Base-by-base conservation (phyloP, 2,113 vertebrate species). In the Sinocyclocheilus anshuiensis region DNA sequence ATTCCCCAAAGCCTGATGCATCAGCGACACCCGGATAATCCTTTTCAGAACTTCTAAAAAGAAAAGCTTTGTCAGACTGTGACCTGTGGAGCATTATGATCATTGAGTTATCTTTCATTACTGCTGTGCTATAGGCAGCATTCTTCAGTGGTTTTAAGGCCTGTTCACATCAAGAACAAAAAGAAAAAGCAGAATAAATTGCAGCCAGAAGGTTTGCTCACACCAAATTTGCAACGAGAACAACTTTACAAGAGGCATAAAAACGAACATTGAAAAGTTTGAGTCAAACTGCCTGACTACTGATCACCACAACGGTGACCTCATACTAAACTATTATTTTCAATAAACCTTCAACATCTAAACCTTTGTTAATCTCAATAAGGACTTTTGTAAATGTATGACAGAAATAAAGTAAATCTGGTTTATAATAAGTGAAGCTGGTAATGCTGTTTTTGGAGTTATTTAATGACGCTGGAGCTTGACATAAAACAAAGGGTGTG, bases 1-100 rank as follows among this genome's bases (percentile, higher is more conserved):
- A 20, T 53, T n/a, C 4, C 12, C 9, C 39, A 59, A 83, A 4
- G 48, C 18, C 61, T 20, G 55, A 85, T 59, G 65, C 83, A 75
- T 77, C 76, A 71, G 59, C 29, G n/a, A 65, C 81, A 84, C 12
- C 26, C 53, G 53, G 83, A 57, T n/a, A 77, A 67, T 77, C 42
- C 42, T 67, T 77, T 84, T 81, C 55, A 53, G n/a, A 81, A 33
- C 22, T 24, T 72, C 36, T 45, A 42, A 84, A 84, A 86, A 79
- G 42, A 76, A 69, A 59, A 39, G 82, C 36, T 86, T 77, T 87
- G 42, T 39, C 61, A 84, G 50, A 50, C 59, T 18, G 1, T 57
- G 81, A 22, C 48, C 48, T 71, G 11, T 5, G 57, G 26, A 77
- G 55, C 33, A 18, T 81, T 86, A 24, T 77, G 12, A 18, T 78